Conservation (phyloP, 2,888 invertebrate genomes). For the Gasteruption jaculator region DNA sequence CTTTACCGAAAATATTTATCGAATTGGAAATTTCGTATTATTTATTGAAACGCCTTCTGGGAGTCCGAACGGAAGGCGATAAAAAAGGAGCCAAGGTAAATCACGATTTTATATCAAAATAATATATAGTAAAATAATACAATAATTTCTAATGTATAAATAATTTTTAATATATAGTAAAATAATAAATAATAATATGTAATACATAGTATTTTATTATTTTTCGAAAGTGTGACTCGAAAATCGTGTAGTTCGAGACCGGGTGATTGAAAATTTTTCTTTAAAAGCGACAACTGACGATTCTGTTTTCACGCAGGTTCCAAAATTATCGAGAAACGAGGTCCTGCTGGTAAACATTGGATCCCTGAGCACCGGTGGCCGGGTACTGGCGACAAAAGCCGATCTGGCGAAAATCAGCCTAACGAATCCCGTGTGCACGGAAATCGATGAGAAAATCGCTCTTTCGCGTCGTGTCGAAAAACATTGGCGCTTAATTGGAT, state of each 20-base stretch:
- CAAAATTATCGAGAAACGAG: constrained; percentile 86
- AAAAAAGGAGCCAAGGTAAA: constrained; percentile 94
- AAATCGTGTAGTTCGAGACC: too few relatives aligned
- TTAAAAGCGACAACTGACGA: constrained; percentile 3
- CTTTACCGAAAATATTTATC: constrained; percentile 94
- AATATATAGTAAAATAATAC: neutral
- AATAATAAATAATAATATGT: neutral
- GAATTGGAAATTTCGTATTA: constrained; percentile 98
- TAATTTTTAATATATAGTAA: neutral
- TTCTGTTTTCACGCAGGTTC: constrained; percentile 55
- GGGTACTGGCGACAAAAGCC: constrained; percentile 89
- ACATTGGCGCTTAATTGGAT: constrained; percentile 99
- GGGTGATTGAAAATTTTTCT: neutral
- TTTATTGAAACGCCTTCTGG: constrained; percentile 88
- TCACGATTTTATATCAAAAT: neutral
- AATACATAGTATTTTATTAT: constrained; percentile 7
- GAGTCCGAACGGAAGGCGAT: constrained; percentile 97
- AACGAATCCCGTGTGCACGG: constrained; percentile 98
- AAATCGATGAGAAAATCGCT: constrained; percentile 98
- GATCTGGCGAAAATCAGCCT: constrained; percentile 97
- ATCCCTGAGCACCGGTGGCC: constrained; percentile 95
- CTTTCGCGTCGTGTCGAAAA: constrained; percentile 97
- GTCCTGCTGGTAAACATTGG: constrained; percentile 97
- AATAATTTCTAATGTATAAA: neutral
- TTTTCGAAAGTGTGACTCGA: constrained; percentile 4